A percentile compares a stretch with the other conserved stretches of the same genome.
These are phyloP conservation scores for Pararge aegeria DNA, from an alignment of 1,140 invertebrate genomes.

Conservation along the genomic window DNA sequence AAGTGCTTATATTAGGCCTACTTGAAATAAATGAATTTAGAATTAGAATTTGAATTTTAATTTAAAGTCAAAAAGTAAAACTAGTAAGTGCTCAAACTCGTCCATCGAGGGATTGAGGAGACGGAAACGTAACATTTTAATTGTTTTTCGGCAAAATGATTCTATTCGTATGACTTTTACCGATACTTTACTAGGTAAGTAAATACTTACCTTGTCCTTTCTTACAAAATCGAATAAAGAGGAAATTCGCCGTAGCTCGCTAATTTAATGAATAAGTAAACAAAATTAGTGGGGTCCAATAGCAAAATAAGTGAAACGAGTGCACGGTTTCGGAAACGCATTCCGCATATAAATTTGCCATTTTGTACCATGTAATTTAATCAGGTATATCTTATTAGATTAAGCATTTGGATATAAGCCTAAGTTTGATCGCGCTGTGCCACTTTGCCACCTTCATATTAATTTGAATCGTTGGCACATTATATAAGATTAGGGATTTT, in stretches of 20 bases:
- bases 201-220: conserved; percentile 22
- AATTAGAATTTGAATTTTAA: too few relatives aligned
- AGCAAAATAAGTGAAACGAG: conserved; percentile 66
- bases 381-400: conserved; percentile 14
- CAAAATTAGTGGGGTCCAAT: conserved; percentile 71
- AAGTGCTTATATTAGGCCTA: too few relatives aligned
- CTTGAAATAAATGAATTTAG: too few relatives aligned
- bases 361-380: conserved; percentile 49
- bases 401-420: conserved; percentile 15
- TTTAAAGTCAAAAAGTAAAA: too few relatives aligned
- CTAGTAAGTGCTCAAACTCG: too few relatives aligned
- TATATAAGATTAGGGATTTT: too few relatives aligned
- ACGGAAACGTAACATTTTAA: too few relatives aligned
- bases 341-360: conserved; percentile 64
- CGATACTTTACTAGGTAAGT: too few relatives aligned
- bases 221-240: conserved; percentile 54
- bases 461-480: too few relatives aligned
- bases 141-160: too few relatives aligned
- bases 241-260: conserved; percentile 57
- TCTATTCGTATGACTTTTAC: too few relatives aligned
- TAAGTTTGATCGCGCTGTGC: neutral
- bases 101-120: too few relatives aligned
- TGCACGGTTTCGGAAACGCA: conserved; percentile 51
- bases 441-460: neutral
- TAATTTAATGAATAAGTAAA: conserved; percentile 76